Base-by-base conservation (phyloP, 2,888 invertebrate species). In the Diarsia rubi region DNA sequence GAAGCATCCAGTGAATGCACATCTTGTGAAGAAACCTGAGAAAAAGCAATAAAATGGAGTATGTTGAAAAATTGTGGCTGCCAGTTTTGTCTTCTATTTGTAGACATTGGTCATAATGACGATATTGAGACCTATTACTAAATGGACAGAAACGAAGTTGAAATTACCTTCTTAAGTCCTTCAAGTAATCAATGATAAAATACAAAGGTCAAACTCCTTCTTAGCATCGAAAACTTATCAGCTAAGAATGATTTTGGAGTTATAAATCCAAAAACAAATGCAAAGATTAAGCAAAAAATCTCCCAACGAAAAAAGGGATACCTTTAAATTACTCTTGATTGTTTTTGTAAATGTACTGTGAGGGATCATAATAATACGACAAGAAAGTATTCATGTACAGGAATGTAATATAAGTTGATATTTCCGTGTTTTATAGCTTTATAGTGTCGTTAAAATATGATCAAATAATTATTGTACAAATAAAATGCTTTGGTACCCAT, bases 1-100 rank as follows among this genome's bases (percentile, higher is more conserved):
- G 78, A 97, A 98, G 84, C 98, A 98, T 94, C 99, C 99, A 12
- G 98, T 99, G 24, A 97, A 97, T 88, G 97, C 98, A 82, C 93
- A 94, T 84, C 88, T 94, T 79, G 93, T 94, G 24, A 94, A 94
- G 82, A 95, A 94, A 88, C 95, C 95, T 52, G 95, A 95, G 74
- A 94, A 93, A 78, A 94, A 94, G 83, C 89, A 90, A 81, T 88
- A 90, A 79, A 88, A 89, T 47, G 62, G 57, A 47, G 2, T 52
- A 74, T 60, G 3, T 86, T 88, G 69, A 84, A 82, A 64, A 57
- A 49, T 42, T 57, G 16, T 75, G 75, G 47, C 60, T 71, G 52
- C 71, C 69, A 69, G 75, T 83, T 68, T 69, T 67, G 73, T 80
- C 80, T 73, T 66, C 75, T 67, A 73, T 69, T 57, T 24, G 60